Evolutionary conservation across 2,797 vertebrate genomes (phyloP).

Genomic region (Pagetopsis macropterus): DNA sequence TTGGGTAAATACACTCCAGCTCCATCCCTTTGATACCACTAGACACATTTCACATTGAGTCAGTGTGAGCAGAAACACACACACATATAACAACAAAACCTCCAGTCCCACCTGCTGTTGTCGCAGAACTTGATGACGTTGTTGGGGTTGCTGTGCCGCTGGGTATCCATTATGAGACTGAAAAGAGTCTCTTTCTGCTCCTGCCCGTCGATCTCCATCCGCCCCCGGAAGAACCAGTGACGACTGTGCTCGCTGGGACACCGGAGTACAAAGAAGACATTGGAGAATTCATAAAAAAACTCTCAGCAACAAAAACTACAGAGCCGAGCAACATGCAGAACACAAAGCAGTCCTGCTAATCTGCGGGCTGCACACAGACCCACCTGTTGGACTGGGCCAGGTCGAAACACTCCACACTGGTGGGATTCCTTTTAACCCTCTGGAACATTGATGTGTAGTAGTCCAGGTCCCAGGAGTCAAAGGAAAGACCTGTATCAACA

Average conservation of each 20-base stretch:
- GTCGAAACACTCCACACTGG: slow-evolving; percentile 93
- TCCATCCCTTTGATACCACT: slow-evolving; percentile 89
- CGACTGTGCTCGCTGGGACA: slow-evolving; percentile 92
- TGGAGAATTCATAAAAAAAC: background rate
- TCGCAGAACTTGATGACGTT: slow-evolving; percentile 95
- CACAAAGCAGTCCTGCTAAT: slow-evolving; percentile 15
- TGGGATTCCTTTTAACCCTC: slow-evolving; percentile 88
- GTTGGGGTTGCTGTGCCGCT: slow-evolving; percentile 90
- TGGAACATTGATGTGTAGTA: slow-evolving; percentile 90
- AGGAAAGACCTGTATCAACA: slow-evolving; percentile 85
- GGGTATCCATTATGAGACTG: slow-evolving; percentile 91
- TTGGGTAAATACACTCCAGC: slow-evolving; percentile 84
- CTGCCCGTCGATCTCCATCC: slow-evolving; percentile 84
- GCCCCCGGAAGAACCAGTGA: slow-evolving; percentile 96
- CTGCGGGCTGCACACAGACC: slow-evolving; percentile 4
- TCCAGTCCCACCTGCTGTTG: slow-evolving; percentile 90
- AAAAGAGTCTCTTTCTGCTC: slow-evolving; percentile 87
- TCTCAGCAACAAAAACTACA: background rate
- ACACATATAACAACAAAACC: slow-evolving; percentile 5
- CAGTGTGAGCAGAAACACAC: slow-evolving; percentile 8
- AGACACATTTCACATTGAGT: slow-evolving; percentile 6
- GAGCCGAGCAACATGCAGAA: background rate
- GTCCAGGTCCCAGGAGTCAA: slow-evolving; percentile 93
- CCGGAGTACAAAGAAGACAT: slow-evolving; percentile 3
- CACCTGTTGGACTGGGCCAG: slow-evolving; percentile 96